Evolutionary conservation across 2,888 invertebrate genomes (phyloP).

Genomic region (Ochropacha duplaris): DNA sequence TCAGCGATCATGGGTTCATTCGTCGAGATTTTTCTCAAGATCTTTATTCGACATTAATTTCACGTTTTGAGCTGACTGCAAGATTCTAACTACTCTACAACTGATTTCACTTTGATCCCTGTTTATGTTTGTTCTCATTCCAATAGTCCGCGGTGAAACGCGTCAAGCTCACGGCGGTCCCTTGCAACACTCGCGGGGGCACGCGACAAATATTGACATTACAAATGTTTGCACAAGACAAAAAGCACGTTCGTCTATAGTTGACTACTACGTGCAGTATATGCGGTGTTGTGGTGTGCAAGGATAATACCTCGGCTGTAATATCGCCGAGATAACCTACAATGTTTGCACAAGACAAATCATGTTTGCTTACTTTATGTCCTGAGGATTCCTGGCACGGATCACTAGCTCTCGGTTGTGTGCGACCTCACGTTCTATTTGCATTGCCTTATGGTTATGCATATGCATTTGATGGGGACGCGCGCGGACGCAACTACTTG

Average conservation of each 20-base stretch:
- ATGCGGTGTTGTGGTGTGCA: conserved; percentile 50
- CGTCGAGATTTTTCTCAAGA: conserved; percentile 39
- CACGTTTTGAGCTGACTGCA: conserved; percentile 26
- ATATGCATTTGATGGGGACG: conserved; percentile 33
- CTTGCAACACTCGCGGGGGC: conserved; percentile 62
- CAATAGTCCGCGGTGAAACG: conserved; percentile 36
- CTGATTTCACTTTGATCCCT: conserved; percentile 28
- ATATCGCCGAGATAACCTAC: conserved; percentile 61
- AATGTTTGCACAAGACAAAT: conserved; percentile 74
- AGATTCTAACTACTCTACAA: conserved; percentile 21
- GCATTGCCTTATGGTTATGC: conserved; percentile 51
- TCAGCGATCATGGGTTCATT: conserved; percentile 60
- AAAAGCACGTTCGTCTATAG: conserved; percentile 65
- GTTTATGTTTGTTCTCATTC: conserved; percentile 25
- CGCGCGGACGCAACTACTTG: conserved; percentile 22
- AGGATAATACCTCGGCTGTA: conserved; percentile 56
- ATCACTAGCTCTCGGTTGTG: conserved; percentile 55
- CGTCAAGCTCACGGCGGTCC: conserved; percentile 36
- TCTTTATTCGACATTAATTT: conserved; percentile 40
- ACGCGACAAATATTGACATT: conserved; percentile 73
- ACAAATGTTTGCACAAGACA: conserved; percentile 70
- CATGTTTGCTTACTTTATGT: conserved; percentile 71
- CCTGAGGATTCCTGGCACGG: conserved; percentile 58
- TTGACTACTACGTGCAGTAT: conserved; percentile 57
- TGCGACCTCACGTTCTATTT: conserved; percentile 75